Evolutionary conservation across 2,113 vertebrate species (phyloP), one percentile per base, ranked within the genome.

Genomic region (Grammomys dolichurus): DNA sequence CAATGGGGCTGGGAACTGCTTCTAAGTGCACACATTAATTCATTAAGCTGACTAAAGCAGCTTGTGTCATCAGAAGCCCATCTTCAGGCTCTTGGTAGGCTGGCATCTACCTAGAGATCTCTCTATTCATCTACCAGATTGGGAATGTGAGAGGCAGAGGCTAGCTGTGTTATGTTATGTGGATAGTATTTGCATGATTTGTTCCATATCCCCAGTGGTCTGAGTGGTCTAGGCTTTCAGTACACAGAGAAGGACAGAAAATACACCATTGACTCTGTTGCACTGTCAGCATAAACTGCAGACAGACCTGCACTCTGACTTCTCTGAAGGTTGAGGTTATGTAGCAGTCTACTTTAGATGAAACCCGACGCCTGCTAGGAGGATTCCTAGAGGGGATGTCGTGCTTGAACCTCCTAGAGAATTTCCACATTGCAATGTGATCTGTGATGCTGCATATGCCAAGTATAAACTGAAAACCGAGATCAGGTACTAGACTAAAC

Each of bases 301-400:
- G 92, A 54, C 46, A 86, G 93, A 54, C 40, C 33, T 76, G 51
- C 65, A 77, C 13, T 63, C 46, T 81, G 81, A 91, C 81, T 90
- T 95, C 48, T 95, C 54, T 58, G 82, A 94, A 95, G 77, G 46
- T 56, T 91, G 87, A 96, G 54, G 70, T 92, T 69, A 96, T 90
- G 40, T 36, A 60, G 16, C 63, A 88, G 63, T 51, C 77, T 90
- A 60, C 90, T 92, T 54, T 40, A 63, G 90, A 96, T 48, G 97
- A 97, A 97, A 97, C 60, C 14, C 19, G 70, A 96, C 43, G 97
- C 89, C 17, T 31, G 46, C 63, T 76, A 43, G 69, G 69, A 51
- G 97, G 96, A 97, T 97, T 48, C 28, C 81, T 82, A 51, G 90
- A 89, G 46, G 43, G 89, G 93, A 96, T 96, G 92, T 0, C 73